Base-by-base conservation (phyloP, 37 sponge, comb jelly and placozoan species). In the Ephydatia muelleri region DNA sequence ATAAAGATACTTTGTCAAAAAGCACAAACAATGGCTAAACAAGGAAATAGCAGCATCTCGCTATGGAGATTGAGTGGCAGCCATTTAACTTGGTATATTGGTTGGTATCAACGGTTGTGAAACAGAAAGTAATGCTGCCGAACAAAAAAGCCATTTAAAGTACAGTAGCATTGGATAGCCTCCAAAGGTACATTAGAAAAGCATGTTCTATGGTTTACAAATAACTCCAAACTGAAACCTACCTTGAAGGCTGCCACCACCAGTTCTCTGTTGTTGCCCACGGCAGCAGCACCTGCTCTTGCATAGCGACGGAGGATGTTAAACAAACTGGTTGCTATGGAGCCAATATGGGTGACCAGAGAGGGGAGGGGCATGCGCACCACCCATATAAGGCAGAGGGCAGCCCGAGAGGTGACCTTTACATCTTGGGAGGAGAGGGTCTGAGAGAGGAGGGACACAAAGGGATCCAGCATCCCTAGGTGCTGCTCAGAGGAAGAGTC, bases 391-490 rank as follows among this genome's bases (percentile, higher is more conserved):
- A 95, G 76, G 78, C 90, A 89, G 4, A 80, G 93, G 16, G 92
- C 78, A 14, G 75, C 40, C 21, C 71, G 34, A 29, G 85, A 85
- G 68, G 92, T 77, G 23, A 94, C 79, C 73, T 85, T 93, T 39
- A 70, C 66, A 64, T 94, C 83, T 25, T 38, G 78, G 35, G 95
- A 91, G 69, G 76, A 68, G 75, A 94, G 72, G 68, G 83, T 64
- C 33, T 76, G 47, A 0, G 84, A 31, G 27, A 94, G 80, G 71
- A 94, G 83, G 43, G 85, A 38, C n/a, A 91, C 76, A 38, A 91
- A 91, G 25, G 95, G 95, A 49, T 94, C 95, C 86, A 94, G 35
- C 95, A 94, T 94, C 19, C 64, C 43, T n/a, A 94, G 83, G 37
- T 83, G 83, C 6, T 83, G 85, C 3, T 65, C 40, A 36, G 49